phyloP scores from a whole-genome alignment of 1,140 invertebrate genomes.

The Cryptotermes secundus region DNA sequence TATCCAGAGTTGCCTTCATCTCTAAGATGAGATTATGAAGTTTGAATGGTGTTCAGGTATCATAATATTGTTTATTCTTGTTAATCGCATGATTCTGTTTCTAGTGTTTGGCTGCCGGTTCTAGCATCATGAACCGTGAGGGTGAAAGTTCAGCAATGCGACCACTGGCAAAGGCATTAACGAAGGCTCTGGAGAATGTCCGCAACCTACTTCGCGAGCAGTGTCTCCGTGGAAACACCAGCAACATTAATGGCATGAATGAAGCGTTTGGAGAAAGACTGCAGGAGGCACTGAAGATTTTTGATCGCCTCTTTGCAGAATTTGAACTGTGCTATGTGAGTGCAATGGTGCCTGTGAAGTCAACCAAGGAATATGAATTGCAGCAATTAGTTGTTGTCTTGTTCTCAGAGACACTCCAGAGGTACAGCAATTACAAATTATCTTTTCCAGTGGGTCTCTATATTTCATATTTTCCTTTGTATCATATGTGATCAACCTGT shows the following conservation, averaged over 20 bases:
- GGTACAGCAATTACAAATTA: conserved; percentile 44
- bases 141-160: conserved; percentile 93
- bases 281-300: conserved; percentile 85
- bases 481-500: too few relatives aligned
- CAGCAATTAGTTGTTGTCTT: conserved; percentile 95
- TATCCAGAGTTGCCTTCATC: too few relatives aligned
- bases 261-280: conserved; percentile 70
- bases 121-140: conserved; percentile 96
- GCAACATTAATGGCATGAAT: conserved; percentile 25
- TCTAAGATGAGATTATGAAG: too few relatives aligned
- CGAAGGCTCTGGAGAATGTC: conserved; percentile 91
- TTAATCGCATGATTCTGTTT: conserved; percentile 36
- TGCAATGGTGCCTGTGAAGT: conserved; percentile 98
- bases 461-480: too few relatives aligned
- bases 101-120: conserved; percentile 84
- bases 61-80: too few relatives aligned
- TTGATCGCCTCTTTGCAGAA: conserved; percentile 93
- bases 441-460: too few relatives aligned
- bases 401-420: conserved; percentile 93
- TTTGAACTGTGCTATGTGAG: conserved; percentile 98
- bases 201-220: conserved; percentile 86
- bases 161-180: conserved; percentile 93
- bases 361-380: conserved; percentile 93
- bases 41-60: too few relatives aligned
- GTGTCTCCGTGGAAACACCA: conserved; percentile 49